These are phyloP conservation scores for Diadophis punctatus DNA, from an alignment of 2,113 vertebrate species.

Conservation along the genomic window DNA sequence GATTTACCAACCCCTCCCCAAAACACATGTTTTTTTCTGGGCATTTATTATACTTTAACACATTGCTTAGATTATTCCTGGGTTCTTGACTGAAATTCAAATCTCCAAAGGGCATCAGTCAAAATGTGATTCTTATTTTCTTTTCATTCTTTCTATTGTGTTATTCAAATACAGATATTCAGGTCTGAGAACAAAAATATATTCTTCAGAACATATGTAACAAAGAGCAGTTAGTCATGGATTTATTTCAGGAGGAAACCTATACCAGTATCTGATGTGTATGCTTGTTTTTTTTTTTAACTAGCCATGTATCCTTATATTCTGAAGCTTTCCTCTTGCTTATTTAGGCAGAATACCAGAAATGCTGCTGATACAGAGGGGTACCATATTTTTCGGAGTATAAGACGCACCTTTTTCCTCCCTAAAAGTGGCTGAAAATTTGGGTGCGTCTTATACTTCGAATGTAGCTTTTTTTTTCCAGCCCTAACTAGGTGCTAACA, in stretches of 20 bases:
- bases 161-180: neutral
- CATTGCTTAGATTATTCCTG: neutral
- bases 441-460: no score
- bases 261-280: neutral
- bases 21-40: no score
- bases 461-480: no score
- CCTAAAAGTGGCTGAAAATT: no score
- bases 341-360: neutral
- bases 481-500: no score
- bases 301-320: no score
- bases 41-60: neutral
- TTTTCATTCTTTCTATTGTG: neutral
- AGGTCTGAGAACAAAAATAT: neutral
- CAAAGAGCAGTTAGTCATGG: neutral
- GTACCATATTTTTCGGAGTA: no score
- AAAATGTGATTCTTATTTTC: neutral
- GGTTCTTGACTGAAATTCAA: neutral
- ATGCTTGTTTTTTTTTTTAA: neutral
- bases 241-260: neutral
- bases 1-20: neutral
- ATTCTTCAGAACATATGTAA: neutral
- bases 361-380: neutral
- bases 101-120: neutral
- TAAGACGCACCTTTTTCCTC: no score
- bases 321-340: neutral